Conservation (phyloP, 2,113 vertebrate species). For the Thermophis baileyi region DNA sequence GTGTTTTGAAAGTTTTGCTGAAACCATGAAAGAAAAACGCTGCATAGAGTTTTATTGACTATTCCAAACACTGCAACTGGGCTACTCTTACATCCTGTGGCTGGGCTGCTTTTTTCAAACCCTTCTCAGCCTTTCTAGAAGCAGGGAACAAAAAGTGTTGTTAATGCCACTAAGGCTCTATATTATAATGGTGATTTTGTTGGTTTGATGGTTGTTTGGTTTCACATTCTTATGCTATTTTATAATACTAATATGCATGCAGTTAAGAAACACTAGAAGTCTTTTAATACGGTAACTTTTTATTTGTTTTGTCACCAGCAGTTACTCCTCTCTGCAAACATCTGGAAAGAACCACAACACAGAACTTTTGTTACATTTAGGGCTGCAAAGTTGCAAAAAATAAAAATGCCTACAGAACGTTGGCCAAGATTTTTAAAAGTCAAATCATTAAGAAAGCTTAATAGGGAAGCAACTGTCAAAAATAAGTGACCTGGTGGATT, state of each 20-base stretch:
- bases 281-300: neutral
- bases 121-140: neutral
- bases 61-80: neutral
- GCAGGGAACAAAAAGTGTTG: neutral
- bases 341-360: neutral
- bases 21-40: neutral
- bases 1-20: neutral
- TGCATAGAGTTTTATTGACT: neutral
- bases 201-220: neutral
- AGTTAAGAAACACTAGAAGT: neutral
- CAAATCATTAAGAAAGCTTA: neutral
- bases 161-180: neutral
- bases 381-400: neutral
- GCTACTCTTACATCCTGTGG: neutral
- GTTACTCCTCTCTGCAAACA: neutral
- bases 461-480: neutral
- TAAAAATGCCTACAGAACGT: neutral
- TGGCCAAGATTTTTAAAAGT: neutral
- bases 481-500: neutral
- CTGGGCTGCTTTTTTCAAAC: neutral
- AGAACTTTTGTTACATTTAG: neutral
- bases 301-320: neutral
- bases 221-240: neutral
- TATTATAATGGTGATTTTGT: neutral
- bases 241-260: neutral